Base-by-base conservation (phyloP, 2,113 vertebrate genomes). In the Vombatus ursinus region DNA sequence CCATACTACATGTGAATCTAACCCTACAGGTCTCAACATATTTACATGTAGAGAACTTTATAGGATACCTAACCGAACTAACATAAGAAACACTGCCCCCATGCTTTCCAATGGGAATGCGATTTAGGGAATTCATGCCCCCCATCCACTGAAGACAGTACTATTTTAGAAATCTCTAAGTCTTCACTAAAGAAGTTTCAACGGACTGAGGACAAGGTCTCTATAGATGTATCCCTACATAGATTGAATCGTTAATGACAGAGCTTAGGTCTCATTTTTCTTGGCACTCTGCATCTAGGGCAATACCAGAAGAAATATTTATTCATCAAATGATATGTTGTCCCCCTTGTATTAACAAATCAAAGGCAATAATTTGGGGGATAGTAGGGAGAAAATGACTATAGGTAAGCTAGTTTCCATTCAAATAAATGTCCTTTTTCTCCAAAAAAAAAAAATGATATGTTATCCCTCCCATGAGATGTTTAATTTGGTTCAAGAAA, bases 371-470 rank as follows among this genome's bases (percentile, higher is more conserved):
- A 93, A 50, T 57, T 95, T 95, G 90, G 89, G 23, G 93, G 95
- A 91, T 37, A 3, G 16, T 91, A n/a, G 94, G 95, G 77, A 47
- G 8, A 93, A n/a, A 91, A 94, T 77, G 11, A 95, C 95, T 92
- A 37, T 61, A 97, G 9, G 31, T 93, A 4, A 95, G 22, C 92
- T 93, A 61, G 31, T 96, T 94, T 44, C 47, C 48, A 31, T 52
- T 92, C 51, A 37, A 47, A 25, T 49, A n/a, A 93, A 93, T 50
- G 26, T 92, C 53, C n/a, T 97, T 53, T 31, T 37, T 23, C 12
- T 93, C 68, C 7, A 95, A 50, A 53, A 61, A 52, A 50, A 53
- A 61, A 52, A 93, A 90, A 61, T 12, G 57, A 61, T 7, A 77
- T n/a, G 11, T 68, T n/a, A 12, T 77, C 37, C 26, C 4, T n/a